Conservation (phyloP, 2,888 invertebrate species). For the Liodrosophila aerea region DNA sequence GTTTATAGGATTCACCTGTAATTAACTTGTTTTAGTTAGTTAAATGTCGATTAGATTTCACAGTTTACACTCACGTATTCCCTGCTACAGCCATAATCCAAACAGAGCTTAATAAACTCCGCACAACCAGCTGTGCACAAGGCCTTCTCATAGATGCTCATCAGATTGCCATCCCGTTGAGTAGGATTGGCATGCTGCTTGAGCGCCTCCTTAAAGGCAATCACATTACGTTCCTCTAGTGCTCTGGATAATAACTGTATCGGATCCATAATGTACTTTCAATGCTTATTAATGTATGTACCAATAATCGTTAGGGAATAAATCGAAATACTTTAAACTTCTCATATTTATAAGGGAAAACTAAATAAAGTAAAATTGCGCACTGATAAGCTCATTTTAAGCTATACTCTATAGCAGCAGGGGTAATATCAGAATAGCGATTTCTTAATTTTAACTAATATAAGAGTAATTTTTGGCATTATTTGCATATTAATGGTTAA, state of each 20-base stretch:
- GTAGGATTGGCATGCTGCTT: neutral
- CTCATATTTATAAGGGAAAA: no score
- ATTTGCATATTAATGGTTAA: no score
- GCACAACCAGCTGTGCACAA: slow-evolving; percentile 11
- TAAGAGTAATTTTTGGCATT: no score
- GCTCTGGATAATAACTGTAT: slow-evolving; percentile 7
- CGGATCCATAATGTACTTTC: slow-evolving; percentile 11
- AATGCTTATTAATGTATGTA: no score
- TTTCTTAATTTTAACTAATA: no score
- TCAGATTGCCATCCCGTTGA: neutral
- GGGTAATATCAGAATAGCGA: no score
- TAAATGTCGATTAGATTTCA: neutral
- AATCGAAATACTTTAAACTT: no score
- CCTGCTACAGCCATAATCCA: slow-evolving; percentile 7
- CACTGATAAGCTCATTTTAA: no score
- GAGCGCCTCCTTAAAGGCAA: slow-evolving; percentile 1
- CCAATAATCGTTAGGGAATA: no score
- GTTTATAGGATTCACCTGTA: slow-evolving; percentile 65
- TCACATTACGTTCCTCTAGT: neutral
- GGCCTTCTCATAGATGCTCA: slow-evolving; percentile 25
- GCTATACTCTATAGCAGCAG: no score
- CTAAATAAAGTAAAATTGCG: no score
- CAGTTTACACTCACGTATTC: slow-evolving; percentile 17
- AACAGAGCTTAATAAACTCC: slow-evolving; percentile 17
- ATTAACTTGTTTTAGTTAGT: neutral